Evolutionary conservation across 2,888 invertebrate species (phyloP).

Genomic region (Caenorhabditis parvicauda): DNA sequence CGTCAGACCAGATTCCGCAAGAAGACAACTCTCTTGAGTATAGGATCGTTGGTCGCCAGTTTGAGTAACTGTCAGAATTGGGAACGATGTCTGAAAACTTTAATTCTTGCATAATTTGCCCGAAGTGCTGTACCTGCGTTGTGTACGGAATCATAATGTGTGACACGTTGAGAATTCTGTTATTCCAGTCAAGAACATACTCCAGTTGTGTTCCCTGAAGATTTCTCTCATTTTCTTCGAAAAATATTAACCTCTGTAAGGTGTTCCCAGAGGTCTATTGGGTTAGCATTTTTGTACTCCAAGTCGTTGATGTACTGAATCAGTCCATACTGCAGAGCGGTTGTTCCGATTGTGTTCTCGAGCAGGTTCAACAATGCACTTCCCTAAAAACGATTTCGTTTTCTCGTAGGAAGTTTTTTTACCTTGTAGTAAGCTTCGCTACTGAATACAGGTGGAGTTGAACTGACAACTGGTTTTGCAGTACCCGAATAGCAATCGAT

Average conservation of each 20-base stretch:
- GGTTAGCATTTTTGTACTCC: slow-evolving; percentile 11
- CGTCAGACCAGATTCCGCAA: too few species aligned
- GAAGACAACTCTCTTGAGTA: slow-evolving; percentile 1
- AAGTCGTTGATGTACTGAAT: slow-evolving; percentile 3
- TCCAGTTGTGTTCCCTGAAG: slow-evolving; percentile 11
- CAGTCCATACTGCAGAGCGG: slow-evolving; percentile 13
- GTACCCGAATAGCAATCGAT: slow-evolving; percentile 13
- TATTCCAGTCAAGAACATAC: slow-evolving; percentile 31
- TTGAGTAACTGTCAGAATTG: slow-evolving; percentile 15
- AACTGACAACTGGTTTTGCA: slow-evolving; percentile 23
- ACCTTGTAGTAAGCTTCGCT: slow-evolving; percentile 20
- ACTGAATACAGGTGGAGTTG: slow-evolving; percentile 22
- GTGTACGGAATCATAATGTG: slow-evolving; percentile 28
- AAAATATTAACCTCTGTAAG: slow-evolving; percentile 4
- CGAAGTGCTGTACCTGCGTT: slow-evolving; percentile 5
- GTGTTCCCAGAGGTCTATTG: slow-evolving; percentile 11
- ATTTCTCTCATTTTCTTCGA: not conserved
- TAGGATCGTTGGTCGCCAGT: slow-evolving; percentile 15
- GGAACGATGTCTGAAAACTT: slow-evolving; percentile 20
- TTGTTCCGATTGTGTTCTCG: slow-evolving; percentile 11
- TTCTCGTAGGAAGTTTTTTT: not conserved
- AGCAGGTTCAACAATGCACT: slow-evolving; percentile 25
- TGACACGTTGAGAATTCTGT: slow-evolving; percentile 17
- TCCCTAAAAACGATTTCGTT: slow-evolving; percentile 7
- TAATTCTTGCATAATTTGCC: not conserved